Evolutionary conservation across 2,113 vertebrate species (phyloP).

Genomic region (Calidris pugnax): DNA sequence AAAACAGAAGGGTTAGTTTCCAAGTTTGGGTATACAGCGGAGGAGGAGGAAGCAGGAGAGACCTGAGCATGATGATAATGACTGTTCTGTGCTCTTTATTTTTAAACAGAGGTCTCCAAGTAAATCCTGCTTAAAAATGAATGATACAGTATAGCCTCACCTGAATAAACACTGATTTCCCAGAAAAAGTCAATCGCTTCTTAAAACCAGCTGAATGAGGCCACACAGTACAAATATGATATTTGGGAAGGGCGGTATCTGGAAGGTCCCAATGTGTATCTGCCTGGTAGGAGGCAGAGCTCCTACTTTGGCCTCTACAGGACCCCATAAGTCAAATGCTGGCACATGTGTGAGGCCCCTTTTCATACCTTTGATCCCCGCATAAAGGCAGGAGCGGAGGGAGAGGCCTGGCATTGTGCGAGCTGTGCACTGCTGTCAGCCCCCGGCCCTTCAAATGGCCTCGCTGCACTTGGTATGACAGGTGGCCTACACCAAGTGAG

Average conservation of each 20-base stretch:
- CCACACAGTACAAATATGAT: background rate
- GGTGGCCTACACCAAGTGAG: slow-evolving; percentile 30
- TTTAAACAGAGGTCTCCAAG: background rate
- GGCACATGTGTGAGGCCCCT: slow-evolving; percentile 59
- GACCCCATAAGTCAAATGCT: slow-evolving; percentile 52
- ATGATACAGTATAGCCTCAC: background rate
- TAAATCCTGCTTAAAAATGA: slow-evolving; percentile 1
- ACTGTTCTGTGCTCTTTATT: background rate
- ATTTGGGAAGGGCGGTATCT: background rate
- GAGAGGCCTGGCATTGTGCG: slow-evolving; percentile 4
- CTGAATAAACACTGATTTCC: background rate
- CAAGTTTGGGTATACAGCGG: background rate
- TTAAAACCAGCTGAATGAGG: background rate
- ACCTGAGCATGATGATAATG: background rate
- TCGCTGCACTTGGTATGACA: slow-evolving; percentile 39
- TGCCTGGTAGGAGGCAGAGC: slow-evolving; percentile 32
- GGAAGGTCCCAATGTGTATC: background rate
- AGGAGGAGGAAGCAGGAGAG: background rate
- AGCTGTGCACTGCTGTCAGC: slow-evolving; percentile 37
- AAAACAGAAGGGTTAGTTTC: background rate
- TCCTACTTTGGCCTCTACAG: background rate
- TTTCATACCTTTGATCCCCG: slow-evolving; percentile 43
- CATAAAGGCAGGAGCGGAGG: background rate
- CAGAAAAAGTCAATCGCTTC: background rate
- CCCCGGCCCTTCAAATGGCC: slow-evolving; percentile 34